A percentile compares a stretch with the other conserved stretches of the same genome.
Evolutionary conservation across 1,140 invertebrate genomes (phyloP).

Genomic region (Cardiocondyla obscurior): DNA sequence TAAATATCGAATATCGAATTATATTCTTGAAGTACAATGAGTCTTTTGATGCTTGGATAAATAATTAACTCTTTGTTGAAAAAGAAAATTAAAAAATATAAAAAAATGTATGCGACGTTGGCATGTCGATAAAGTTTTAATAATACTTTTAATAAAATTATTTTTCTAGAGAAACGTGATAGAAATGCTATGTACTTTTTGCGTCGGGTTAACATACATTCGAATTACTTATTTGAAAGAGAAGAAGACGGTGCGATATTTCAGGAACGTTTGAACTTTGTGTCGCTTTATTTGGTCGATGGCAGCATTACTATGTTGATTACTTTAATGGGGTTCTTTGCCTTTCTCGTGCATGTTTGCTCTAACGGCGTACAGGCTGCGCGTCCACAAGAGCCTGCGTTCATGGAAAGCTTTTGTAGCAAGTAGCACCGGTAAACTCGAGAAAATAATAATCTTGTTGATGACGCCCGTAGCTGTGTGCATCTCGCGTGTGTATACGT

Average conservation of each 20-base stretch:
- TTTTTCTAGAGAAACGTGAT: not conserved
- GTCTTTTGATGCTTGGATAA: not conserved
- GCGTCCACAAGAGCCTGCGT: slow-evolving; percentile 13
- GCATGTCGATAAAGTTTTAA: not conserved
- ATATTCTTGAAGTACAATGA: not conserved
- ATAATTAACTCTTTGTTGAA: not conserved
- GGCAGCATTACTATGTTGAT: not conserved
- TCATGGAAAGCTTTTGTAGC: slow-evolving; percentile 21
- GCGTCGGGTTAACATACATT: not conserved
- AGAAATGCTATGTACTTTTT: not conserved
- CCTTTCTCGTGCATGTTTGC: not conserved
- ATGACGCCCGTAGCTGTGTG: not conserved
- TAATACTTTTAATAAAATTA: not conserved
- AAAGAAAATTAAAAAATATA: not conserved
- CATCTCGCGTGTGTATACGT: not conserved
- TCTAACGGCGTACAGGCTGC: not conserved
- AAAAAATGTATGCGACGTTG: not conserved
- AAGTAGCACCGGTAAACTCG: slow-evolving; percentile 26
- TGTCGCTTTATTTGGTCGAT: not conserved
- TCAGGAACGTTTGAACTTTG: not conserved
- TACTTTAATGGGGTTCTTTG: slow-evolving; percentile 27
- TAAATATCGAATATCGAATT: not conserved
- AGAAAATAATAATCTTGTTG: slow-evolving; percentile 57
- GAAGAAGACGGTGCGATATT: not conserved
- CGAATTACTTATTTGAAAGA: not conserved